Evolutionary conservation across 2,797 vertebrate genomes (phyloP), one percentile per base, ranked within the genome.

Genomic region (Protonibea diacanthus): DNA sequence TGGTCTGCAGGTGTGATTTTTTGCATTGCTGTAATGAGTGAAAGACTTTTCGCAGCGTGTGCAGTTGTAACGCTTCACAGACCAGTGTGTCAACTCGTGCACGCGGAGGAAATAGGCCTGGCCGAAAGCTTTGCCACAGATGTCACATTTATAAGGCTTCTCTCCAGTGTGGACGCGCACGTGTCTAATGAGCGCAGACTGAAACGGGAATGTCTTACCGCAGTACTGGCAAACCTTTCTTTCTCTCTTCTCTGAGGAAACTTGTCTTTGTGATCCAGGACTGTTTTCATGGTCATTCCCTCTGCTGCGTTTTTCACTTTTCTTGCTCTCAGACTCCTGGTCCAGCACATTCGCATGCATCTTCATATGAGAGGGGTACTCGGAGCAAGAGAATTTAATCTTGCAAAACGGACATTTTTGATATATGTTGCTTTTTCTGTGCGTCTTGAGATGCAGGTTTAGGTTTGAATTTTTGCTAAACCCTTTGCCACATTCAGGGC

Each of bases 11-110:
- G 88, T 85, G 80, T 96, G 95, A 23, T 93, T 93, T 80, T 93
- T 95, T 15, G 95, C 92, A 4, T 95, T 95, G 55, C 94, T 93
- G 0, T 95, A 94, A 70, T 95, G 94, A 38, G 92, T 91, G 89
- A 96, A 96, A 0, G 94, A 93, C 6, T 95, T 95, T 10, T 92
- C 88, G 48, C 95, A 96, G 33, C 90, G 79, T 0, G 92, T 93
- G 86, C 95, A 96, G 47, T 93, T 92, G 80, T 94, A 96, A 5
- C 95, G 94, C 76, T 95, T 95, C 74, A 95, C 90, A 3, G 94
- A 93, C 95, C 95, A 96, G 83, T 96, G 95, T 0, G 94, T 95
- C 18, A 94, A 89, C 89, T 96, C 95, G 17, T 96, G 95, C 27
- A 94, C 93, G 0, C 93, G 94, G 0, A 95, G 91, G 20, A 94